phyloP scores from a whole-genome alignment of 1,140 invertebrate genomes.

The Zaprionus lachaisei region DNA sequence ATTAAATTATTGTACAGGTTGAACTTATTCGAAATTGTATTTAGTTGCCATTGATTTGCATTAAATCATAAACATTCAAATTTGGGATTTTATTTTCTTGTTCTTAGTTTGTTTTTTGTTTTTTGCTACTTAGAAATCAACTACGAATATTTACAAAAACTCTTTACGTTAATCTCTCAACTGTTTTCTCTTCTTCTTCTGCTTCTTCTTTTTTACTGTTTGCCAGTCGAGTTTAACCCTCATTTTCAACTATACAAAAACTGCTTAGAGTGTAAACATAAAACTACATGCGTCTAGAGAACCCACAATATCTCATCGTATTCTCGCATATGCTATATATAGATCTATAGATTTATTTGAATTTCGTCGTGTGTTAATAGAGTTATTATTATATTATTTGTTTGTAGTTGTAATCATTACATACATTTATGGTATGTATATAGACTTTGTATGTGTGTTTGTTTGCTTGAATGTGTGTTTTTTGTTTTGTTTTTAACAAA shows the following conservation, averaged over 20 bases:
- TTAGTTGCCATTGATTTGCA: slow-evolving; percentile 73
- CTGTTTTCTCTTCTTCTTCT: slow-evolving; percentile 1
- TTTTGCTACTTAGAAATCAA: slow-evolving; percentile 82
- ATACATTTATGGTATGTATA: slow-evolving; percentile 26
- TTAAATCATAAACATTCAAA: slow-evolving; percentile 76
- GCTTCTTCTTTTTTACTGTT: background rate
- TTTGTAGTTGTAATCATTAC: slow-evolving; percentile 15
- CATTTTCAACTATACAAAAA: slow-evolving; percentile 76
- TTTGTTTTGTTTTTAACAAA: slow-evolving; percentile 82
- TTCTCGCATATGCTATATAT: slow-evolving; percentile 18
- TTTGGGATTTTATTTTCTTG: slow-evolving; percentile 27
- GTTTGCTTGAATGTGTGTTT: slow-evolving; percentile 24
- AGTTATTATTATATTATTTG: slow-evolving; percentile 46
- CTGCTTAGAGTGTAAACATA: slow-evolving; percentile 73
- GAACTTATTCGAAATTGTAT: slow-evolving; percentile 82
- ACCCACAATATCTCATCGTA: slow-evolving; percentile 23
- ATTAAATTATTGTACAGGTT: slow-evolving; percentile 83
- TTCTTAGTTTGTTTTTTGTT: slow-evolving; percentile 14
- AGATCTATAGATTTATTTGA: slow-evolving; percentile 41
- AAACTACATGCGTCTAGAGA: slow-evolving; percentile 65
- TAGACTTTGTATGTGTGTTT: background rate
- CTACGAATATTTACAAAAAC: slow-evolving; percentile 80
- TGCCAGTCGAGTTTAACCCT: slow-evolving; percentile 30
- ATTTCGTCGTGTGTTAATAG: slow-evolving; percentile 63
- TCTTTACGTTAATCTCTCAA: slow-evolving; percentile 42